phyloP scores from a whole-genome alignment of 2,797 vertebrate genomes.

The Cheirogaleus major region DNA sequence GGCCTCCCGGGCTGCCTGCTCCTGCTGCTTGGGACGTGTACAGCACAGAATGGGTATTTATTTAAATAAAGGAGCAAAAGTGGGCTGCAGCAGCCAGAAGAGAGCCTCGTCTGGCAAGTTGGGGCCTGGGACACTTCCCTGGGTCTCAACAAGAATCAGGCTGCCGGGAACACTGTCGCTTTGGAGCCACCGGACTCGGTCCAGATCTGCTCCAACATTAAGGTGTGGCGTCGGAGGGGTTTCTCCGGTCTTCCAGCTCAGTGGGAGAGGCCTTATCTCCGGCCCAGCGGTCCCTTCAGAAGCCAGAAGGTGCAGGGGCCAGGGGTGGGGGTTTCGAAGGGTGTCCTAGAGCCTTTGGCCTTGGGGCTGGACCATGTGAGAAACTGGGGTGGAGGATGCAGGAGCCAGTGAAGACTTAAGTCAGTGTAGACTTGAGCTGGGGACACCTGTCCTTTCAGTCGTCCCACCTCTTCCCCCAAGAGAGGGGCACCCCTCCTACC shows the following conservation, averaged over 20 bases:
- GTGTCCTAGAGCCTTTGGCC: background rate
- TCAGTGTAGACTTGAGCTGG: constrained; percentile 48
- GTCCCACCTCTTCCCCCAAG: background rate
- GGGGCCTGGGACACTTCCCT: background rate
- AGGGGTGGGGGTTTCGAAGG: background rate
- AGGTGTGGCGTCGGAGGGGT: background rate
- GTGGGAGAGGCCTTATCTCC: background rate
- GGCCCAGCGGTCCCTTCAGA: background rate
- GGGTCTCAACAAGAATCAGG: constrained; percentile 22
- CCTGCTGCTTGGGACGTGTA: constrained; percentile 86
- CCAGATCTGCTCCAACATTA: constrained; percentile 18
- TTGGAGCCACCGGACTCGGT: constrained; percentile 26
- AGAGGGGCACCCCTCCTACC: constrained; percentile 47
- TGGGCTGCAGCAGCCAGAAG: constrained; percentile 47
- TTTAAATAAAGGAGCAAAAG: constrained; percentile 81
- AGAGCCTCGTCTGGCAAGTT: background rate
- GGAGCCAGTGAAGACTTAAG: background rate
- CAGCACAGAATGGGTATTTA: constrained; percentile 93
- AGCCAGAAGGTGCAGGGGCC: constrained; percentile 12
- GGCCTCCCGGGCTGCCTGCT: constrained; percentile 85
- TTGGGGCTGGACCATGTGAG: background rate
- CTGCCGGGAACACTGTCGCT: background rate
- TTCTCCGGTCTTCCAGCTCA: background rate
- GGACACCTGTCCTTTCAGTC: background rate
- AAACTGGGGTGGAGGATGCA: background rate